phyloP scores from a whole-genome alignment of 2,888 invertebrate species.

The Euplagia quadripunctaria region DNA sequence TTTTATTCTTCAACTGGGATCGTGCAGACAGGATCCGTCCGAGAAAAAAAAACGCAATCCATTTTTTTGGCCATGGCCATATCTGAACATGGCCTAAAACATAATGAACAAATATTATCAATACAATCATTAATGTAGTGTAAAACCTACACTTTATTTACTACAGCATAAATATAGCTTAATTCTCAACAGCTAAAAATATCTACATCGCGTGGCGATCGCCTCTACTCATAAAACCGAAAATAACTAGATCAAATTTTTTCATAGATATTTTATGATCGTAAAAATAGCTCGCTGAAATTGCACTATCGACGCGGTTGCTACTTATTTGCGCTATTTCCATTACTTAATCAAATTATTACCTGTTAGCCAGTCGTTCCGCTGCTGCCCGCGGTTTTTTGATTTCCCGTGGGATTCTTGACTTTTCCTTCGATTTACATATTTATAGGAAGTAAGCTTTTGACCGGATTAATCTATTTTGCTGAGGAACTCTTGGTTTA shows the following conservation, averaged over 20 bases:
- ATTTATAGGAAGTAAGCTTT: constrained; percentile 32
- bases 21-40: too few species aligned
- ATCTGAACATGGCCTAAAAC: too few species aligned
- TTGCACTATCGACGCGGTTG: constrained; percentile 35
- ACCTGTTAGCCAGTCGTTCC: constrained; percentile 47
- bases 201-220: neutral
- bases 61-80: too few species aligned
- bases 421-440: constrained; percentile 37
- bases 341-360: constrained; percentile 55
- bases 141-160: neutral
- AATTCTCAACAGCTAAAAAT: neutral
- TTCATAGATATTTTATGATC: constrained; percentile 24
- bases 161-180: neutral
- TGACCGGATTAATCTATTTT: constrained; percentile 30
- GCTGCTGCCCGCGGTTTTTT: constrained; percentile 45
- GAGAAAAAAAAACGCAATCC: too few species aligned
- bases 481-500: neutral
- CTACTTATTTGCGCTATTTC: constrained; percentile 50
- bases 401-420: constrained; percentile 54
- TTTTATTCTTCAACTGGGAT: too few species aligned
- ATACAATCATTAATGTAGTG: too few species aligned
- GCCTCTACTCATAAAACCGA: constrained; percentile 25
- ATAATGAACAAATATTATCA: too few species aligned
- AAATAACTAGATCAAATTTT: constrained; percentile 21
- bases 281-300: constrained; percentile 36